phyloP scores from a whole-genome alignment of 2,113 vertebrate genomes.

The Xenotilapia leptura region DNA sequence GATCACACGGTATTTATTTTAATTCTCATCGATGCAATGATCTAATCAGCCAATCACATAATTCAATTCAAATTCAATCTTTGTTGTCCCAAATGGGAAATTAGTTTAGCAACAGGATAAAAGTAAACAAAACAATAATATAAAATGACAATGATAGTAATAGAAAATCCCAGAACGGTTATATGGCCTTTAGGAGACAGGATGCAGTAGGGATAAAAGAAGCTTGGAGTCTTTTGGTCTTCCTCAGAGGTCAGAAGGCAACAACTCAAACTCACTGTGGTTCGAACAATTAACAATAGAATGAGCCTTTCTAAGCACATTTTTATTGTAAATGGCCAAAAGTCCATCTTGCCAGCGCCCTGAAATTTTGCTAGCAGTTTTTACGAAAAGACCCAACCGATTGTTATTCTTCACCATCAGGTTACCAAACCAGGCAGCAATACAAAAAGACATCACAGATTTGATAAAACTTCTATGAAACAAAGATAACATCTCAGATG shows the following conservation, averaged over 20 bases:
- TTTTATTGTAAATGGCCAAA: no score
- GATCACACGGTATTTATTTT: background rate
- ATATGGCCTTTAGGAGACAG: background rate
- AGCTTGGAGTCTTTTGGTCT: background rate
- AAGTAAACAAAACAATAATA: background rate
- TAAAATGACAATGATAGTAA: background rate
- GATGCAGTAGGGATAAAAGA: background rate
- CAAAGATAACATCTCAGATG: background rate
- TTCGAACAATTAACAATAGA: no score
- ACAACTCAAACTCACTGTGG: no score
- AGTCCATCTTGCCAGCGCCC: rapidly evolving
- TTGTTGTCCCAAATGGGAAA: background rate
- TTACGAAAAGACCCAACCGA: background rate
- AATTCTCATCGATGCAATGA: background rate
- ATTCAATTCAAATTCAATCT: background rate
- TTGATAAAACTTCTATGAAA: background rate
- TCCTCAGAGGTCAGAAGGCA: background rate
- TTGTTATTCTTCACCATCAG: rapidly evolving
- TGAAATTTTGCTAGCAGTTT: background rate
- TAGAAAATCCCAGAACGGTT: background rate
- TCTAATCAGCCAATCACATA: background rate
- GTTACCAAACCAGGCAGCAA: background rate
- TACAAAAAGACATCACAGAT: background rate
- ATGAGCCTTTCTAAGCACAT: no score
- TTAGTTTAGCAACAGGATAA: background rate